These are phyloP conservation scores for Ctenicera cuprea DNA, from an alignment of 2,888 invertebrate species.

Conservation along the genomic window DNA sequence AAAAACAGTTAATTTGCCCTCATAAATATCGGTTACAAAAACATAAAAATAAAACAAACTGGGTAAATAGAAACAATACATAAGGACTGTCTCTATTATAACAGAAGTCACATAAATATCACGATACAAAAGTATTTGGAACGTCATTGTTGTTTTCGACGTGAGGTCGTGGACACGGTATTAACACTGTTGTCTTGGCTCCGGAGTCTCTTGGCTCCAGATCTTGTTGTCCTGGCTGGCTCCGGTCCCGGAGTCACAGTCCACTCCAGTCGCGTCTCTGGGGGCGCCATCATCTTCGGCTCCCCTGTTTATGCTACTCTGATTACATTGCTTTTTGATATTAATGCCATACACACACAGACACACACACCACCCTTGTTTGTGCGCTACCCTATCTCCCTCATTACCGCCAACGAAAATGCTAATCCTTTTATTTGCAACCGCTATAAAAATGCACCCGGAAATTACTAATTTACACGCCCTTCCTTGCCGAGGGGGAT, in stretches of 20 bases:
- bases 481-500: neutral
- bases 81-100: conserved; percentile 24
- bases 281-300: conserved; percentile 63
- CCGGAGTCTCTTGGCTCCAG: conserved; percentile 58
- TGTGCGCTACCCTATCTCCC: conserved; percentile 26
- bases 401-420: conserved; percentile 17
- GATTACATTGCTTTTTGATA: conserved; percentile 63
- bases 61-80: conserved; percentile 10
- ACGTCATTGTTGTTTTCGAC: conserved; percentile 64
- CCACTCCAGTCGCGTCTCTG: conserved; percentile 65
- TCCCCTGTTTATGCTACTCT: conserved; percentile 66
- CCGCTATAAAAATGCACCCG: conserved; percentile 18
- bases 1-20: neutral
- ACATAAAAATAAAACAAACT: neutral
- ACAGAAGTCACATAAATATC: conserved; percentile 41
- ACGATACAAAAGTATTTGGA: conserved; percentile 40
- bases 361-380: conserved; percentile 52
- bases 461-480: conserved; percentile 28
- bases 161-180: conserved; percentile 52
- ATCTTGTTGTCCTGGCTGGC: conserved; percentile 58
- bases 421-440: conserved; percentile 30
- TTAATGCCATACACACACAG: conserved; percentile 65
- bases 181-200: conserved; percentile 58
- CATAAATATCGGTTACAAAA: neutral
- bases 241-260: conserved; percentile 65